A percentile compares a stretch with the other conserved stretches of the same genome.
Evolutionary conservation across 2,113 vertebrate species (phyloP).

Genomic region (Dascyllus trimaculatus): DNA sequence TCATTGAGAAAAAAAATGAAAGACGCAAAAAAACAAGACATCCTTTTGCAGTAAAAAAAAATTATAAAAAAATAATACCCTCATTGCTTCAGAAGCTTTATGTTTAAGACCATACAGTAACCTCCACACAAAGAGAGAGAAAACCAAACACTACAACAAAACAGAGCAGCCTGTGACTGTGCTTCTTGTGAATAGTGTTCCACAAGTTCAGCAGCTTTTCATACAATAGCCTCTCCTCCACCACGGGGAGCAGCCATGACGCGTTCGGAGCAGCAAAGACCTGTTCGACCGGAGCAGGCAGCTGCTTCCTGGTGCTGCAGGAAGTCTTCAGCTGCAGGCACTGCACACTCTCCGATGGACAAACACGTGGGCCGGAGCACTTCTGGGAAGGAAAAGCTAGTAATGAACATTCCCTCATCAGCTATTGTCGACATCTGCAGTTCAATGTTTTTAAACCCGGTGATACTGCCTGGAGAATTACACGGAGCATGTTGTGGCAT

Average conservation of each 20-base stretch:
- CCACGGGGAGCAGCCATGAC: conserved; percentile 39
- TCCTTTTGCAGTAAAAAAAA: not conserved
- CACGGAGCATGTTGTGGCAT: conserved; percentile 17
- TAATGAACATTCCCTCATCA: conserved; percentile 34
- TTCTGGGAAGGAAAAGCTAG: conserved; percentile 37
- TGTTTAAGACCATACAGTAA: not conserved
- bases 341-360: conserved; percentile 29
- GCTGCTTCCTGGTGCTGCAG: conserved; percentile 78
- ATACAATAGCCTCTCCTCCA: conserved; percentile 38
- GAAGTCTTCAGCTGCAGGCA: conserved; percentile 44
- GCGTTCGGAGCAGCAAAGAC: conserved; percentile 18
- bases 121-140: not conserved
- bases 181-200: conserved; percentile 40
- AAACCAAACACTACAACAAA: not conserved
- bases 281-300: conserved; percentile 71
- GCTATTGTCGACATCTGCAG: conserved; percentile 53
- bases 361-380: conserved; percentile 38
- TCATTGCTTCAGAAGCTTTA: not conserved
- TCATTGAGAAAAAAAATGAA: too few species aligned
- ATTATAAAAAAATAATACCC: too few species aligned
- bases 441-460: not conserved
- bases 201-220: conserved; percentile 62
- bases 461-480: conserved; percentile 27
- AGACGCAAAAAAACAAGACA: too few species aligned
- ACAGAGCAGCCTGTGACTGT: conserved; percentile 1